phyloP scores from a whole-genome alignment of 2,888 invertebrate species.

The Patella pellucida region DNA sequence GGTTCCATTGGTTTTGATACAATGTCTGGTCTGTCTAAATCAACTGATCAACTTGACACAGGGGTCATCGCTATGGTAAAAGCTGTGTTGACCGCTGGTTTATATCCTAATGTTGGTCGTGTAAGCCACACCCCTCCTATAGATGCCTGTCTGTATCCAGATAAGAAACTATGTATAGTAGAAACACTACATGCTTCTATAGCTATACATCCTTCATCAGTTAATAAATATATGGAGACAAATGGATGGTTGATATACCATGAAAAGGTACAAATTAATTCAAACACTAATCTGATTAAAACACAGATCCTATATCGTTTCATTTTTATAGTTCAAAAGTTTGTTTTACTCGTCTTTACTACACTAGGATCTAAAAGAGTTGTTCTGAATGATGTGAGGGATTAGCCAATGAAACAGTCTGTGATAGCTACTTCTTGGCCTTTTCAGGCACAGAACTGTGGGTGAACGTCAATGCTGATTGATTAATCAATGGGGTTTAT shows the following conservation, averaged over 20 bases:
- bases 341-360: too few relatives aligned
- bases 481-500: too few relatives aligned
- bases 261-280: conserved; percentile 58
- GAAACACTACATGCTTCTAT: conserved; percentile 62
- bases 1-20: conserved; percentile 56
- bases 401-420: too few relatives aligned
- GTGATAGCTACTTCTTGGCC: too few relatives aligned
- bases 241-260: conserved; percentile 65
- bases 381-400: too few relatives aligned
- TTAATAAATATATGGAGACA: conserved; percentile 59
- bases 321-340: too few relatives aligned
- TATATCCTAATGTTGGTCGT: conserved; percentile 86
- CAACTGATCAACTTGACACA: conserved; percentile 39
- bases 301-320: too few relatives aligned
- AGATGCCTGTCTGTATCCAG: conserved; percentile 53
- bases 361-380: too few relatives aligned
- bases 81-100: conserved; percentile 86
- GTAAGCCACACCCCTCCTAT: conserved; percentile 48
- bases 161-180: conserved; percentile 51
- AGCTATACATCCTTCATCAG: conserved; percentile 64
- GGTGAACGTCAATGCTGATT: too few relatives aligned
- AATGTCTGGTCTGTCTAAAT: conserved; percentile 14
- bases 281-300: too few relatives aligned
- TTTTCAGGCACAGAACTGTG: too few relatives aligned
- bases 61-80: conserved; percentile 59